Evolutionary conservation across 2,888 invertebrate genomes (phyloP).

Genomic region (Idaea biselata): DNA sequence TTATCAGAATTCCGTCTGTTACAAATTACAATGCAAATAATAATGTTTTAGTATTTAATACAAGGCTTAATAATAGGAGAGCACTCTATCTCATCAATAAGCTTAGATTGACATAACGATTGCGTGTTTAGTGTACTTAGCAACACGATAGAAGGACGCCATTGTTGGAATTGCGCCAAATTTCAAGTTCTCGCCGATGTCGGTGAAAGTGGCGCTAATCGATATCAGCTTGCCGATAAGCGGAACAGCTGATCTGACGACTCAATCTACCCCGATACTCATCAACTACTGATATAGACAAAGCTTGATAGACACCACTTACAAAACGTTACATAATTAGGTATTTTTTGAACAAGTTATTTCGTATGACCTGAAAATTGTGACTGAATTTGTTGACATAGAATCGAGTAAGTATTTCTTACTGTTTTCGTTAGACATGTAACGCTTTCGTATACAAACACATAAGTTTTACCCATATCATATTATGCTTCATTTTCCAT

Average conservation of each 20-base stretch:
- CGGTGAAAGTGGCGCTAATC: constrained; percentile 65
- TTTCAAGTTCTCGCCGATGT: constrained; percentile 40
- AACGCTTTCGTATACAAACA: neutral
- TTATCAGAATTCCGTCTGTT: no score
- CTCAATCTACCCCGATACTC: constrained; percentile 18
- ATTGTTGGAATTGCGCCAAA: constrained; percentile 64
- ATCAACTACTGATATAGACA: neutral
- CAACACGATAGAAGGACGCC: constrained; percentile 45
- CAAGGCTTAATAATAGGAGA: neutral
- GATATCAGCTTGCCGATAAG: constrained; percentile 53
- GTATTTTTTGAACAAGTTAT: no score
- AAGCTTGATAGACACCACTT: constrained; percentile 2
- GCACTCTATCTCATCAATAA: constrained; percentile 7
- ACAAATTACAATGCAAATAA: no score
- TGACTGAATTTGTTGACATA: no score
- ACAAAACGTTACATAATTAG: no score
- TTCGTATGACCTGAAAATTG: no score
- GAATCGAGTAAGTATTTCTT: neutral
- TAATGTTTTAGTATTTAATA: neutral
- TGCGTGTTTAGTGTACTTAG: constrained; percentile 36
- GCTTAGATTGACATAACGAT: constrained; percentile 12
- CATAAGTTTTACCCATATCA: neutral
- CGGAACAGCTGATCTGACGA: constrained; percentile 58
- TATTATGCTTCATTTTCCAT: neutral
- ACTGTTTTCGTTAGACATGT: neutral